Evolutionary conservation across 2,797 vertebrate species (phyloP), one percentile per base, ranked within the genome.

Genomic region (Fistularia tabacaria): DNA sequence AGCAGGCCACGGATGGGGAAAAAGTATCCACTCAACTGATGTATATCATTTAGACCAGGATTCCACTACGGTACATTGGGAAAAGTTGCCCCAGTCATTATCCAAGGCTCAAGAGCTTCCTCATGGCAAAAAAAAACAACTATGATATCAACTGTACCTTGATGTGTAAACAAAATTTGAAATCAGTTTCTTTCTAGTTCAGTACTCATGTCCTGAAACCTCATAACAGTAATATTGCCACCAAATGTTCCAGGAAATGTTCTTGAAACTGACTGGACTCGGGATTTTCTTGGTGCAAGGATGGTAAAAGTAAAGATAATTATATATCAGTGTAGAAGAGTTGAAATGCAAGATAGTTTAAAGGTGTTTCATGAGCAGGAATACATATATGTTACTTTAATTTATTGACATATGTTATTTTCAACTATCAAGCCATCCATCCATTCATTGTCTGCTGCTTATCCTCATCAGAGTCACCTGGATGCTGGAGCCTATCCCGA

Each of bases 91-190:
- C 42, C 3, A 1, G n/a, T n/a, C 80, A 79, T 85, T 81, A 79
- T 42, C 54, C 58, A 53, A 68, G 67, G 83, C 74, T 37, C 3
- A 64, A 66, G 72, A 76, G 76, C 66, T 63, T 78, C 74, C 67
- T 71, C 9, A 6, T 66, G 57, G 69, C 72, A 79, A 74, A 75
- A 87, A 86, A 81, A 87, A 87, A 86, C 85, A 86, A 78, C 77
- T 73, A 62, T 63, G 77, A 65, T 84, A 79, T 62, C 59, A 78
- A 87, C 79, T 77, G 75, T 83, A 88, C 85, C 85, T 80, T 72
- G 88, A 84, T 71, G 66, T 64, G 64, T 66, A 25, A 25, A 25
- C 60, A 62, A 42, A 42, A 62, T 68, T 66, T 25, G 74, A 62
- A 69, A 77, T 62, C 67, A 59, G 59, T 57, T 66, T 52, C 74